Evolutionary conservation across 2,797 vertebrate genomes (phyloP), one percentile per base, ranked within the genome.

Genomic region (Pseudochaenichthys georgianus): DNA sequence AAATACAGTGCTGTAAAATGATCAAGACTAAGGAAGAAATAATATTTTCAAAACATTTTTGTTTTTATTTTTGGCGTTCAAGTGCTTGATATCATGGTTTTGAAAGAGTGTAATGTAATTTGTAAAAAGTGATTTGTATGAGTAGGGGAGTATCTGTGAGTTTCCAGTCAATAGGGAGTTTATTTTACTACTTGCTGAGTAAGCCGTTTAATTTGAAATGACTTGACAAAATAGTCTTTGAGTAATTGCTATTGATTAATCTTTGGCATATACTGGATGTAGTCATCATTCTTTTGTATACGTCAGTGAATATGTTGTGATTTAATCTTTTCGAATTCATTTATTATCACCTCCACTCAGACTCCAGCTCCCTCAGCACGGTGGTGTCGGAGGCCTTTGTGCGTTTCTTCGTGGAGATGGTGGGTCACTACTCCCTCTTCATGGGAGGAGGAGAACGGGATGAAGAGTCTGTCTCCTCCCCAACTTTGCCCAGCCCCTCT

Each of bases 381-480:
- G 96, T 98, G 84, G 97, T 98, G 59, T 99, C 98, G 0, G 98
- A 99, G 89, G 96, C 98, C 28, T 99, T 99, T 15, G 98, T 99
- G 61, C 98, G 98, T 64, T 99, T 99, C 95, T 99, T 99, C 3
- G 98, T 99, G 94, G 98, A 99, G 92, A 96, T 97, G 0, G 96
- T 99, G 82, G 98, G 98, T 52, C 98, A 99, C 89, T 99, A 97
- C 73, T 95, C 98, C 0, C 91, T 99, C 70, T 99, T 99, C 91
- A 94, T 99, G 95, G 95, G 93, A 0, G 91, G 95, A 13, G 84
- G 78, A 0, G 98, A 99, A 65, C 94, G 96, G 0, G 98, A 99
- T 9, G 98, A 99, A 15, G 98, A 99, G 65, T 92, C 95, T 1
- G 42, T 83, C 52, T 88, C 92, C 13, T 92, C 94, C 7, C 84